Evolutionary conservation across 2,797 vertebrate genomes (phyloP).

Genomic region (Craterocephalus amniculus): DNA sequence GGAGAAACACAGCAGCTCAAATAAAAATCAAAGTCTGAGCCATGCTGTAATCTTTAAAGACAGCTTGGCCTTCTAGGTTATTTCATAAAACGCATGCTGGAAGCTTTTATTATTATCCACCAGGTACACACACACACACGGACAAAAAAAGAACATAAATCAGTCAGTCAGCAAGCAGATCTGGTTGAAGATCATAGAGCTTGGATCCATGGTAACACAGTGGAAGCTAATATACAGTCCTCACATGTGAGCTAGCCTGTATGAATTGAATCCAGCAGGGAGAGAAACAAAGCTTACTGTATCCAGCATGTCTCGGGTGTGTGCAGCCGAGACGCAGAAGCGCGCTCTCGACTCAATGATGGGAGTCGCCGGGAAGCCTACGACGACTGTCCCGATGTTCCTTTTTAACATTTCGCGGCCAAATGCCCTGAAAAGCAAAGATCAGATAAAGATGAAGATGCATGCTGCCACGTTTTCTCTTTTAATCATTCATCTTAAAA

Average conservation of each 20-base stretch:
- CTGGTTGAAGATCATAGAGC: constrained; percentile 19
- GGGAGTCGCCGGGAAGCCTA: constrained; percentile 96
- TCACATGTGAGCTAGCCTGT: constrained; percentile 2
- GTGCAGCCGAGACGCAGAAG: constrained; percentile 94
- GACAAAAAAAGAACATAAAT: not conserved
- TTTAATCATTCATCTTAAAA: not conserved
- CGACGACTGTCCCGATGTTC: constrained; percentile 94
- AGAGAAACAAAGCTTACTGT: constrained; percentile 81
- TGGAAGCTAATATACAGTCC: constrained; percentile 23
- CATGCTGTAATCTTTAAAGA: constrained; percentile 51
- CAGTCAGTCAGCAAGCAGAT: constrained; percentile 18
- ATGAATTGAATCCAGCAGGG: not conserved
- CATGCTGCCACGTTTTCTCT: not conserved
- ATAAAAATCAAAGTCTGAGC: constrained; percentile 60
- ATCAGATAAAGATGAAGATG: constrained; percentile 9
- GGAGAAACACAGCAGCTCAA: constrained; percentile 65
- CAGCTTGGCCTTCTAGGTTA: constrained; percentile 55
- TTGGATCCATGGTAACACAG: constrained; percentile 7
- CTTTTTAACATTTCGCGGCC: constrained; percentile 96
- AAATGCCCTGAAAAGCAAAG: constrained; percentile 86
- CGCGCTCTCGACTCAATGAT: constrained; percentile 97
- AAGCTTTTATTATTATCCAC: constrained; percentile 47
- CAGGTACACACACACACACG: not conserved
- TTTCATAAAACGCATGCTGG: constrained; percentile 63
- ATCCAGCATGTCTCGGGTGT: constrained; percentile 94